Percentiles rank a stretch among this genome's conserved stretches.
Conservation (phyloP, 1,140 invertebrate genomes). For the Calosoma granatense region DNA sequence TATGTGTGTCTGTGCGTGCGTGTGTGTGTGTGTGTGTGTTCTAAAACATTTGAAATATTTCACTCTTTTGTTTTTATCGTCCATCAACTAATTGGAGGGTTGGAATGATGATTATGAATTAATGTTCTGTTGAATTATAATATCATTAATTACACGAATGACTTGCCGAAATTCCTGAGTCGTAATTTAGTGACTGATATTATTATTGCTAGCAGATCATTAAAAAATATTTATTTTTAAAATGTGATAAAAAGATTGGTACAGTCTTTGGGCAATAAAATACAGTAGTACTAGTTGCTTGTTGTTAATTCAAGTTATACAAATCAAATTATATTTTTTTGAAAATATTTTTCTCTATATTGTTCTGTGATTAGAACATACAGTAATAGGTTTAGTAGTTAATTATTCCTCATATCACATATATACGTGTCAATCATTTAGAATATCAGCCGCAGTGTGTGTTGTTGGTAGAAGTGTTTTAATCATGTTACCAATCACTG, state of each 20-base stretch:
- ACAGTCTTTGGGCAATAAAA: background rate
- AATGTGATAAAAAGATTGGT: background rate
- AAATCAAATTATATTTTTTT: background rate
- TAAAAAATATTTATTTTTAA: background rate
- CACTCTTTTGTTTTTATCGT: background rate
- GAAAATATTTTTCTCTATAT: background rate
- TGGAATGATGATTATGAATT: background rate
- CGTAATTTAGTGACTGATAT: too few relatives aligned
- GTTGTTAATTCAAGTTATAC: background rate
- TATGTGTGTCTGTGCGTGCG: too few relatives aligned
- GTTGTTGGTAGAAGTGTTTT: background rate
- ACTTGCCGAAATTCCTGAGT: too few relatives aligned
- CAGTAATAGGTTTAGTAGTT: too few relatives aligned
- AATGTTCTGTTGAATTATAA: background rate
- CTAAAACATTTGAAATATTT: background rate
- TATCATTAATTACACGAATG: background rate
- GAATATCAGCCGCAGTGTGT: too few relatives aligned
- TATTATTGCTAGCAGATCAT: background rate
- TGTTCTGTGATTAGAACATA: too few relatives aligned
- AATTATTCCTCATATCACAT: too few relatives aligned
- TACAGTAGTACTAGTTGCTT: background rate
- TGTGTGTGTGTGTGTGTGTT: too few relatives aligned
- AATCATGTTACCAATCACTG: slow-evolving; percentile 3
- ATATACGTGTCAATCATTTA: too few relatives aligned
- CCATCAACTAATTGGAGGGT: background rate